Conservation (phyloP, 2,888 invertebrate genomes). For the Orgyia antiqua region DNA sequence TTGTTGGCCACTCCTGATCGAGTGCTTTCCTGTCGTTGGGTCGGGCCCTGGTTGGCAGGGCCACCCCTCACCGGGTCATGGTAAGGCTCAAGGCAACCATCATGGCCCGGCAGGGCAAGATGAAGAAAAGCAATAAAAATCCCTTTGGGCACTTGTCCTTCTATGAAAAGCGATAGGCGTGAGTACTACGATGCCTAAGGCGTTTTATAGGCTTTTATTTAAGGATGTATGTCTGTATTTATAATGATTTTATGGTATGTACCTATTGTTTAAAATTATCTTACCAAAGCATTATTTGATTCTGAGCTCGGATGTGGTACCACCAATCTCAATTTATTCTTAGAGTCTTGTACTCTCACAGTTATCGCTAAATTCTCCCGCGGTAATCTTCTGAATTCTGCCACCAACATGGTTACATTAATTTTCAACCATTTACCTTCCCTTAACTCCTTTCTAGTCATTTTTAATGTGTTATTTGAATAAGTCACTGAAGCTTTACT, state of each 20-base stretch:
- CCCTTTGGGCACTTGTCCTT: neutral
- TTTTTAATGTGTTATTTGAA: constrained; percentile 56
- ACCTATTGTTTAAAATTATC: too few species aligned
- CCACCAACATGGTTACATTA: constrained; percentile 85
- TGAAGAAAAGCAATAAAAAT: too few species aligned
- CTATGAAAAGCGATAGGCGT: neutral
- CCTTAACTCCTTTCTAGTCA: constrained; percentile 71
- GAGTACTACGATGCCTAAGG: too few species aligned
- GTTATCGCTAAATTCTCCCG: constrained; percentile 87
- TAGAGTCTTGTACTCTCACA: constrained; percentile 82
- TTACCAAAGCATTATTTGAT: constrained; percentile 70
- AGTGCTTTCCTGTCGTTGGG: too few species aligned
- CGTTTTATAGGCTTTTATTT: too few species aligned
- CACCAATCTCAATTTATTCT: constrained; percentile 79
- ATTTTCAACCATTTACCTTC: constrained; percentile 85
- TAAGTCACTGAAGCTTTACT: constrained; percentile 60
- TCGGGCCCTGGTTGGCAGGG: too few species aligned
- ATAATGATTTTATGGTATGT: too few species aligned
- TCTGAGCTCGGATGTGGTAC: constrained; percentile 83
- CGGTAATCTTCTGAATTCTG: constrained; percentile 86
- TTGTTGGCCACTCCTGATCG: too few species aligned
- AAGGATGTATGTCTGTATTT: too few species aligned
- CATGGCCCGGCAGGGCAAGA: too few species aligned
- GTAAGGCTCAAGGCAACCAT: too few species aligned
- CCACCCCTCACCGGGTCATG: too few species aligned